Base-by-base conservation (phyloP, 2,888 invertebrate species). In the Callosobruchus maculatus region DNA sequence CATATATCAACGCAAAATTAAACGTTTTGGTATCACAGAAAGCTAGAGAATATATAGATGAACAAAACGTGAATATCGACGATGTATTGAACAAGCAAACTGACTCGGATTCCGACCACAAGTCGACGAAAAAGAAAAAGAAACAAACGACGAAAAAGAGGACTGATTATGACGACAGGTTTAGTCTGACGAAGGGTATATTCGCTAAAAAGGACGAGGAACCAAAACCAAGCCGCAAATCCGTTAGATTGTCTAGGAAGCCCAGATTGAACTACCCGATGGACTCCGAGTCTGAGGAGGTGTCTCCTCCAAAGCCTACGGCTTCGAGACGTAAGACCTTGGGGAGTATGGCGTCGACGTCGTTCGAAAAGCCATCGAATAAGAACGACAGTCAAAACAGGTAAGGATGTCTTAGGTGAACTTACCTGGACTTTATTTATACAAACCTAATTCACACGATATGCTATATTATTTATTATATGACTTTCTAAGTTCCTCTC, bases 191-290 rank as follows among this genome's bases (percentile, higher is more conserved):
- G 3, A 20, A 26, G 22, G 71, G 21, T 66, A 20, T 49, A 49
- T 49, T 49, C 13, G 49, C 69, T n/a, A 49, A 72, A n/a, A 70
- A 72, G 22, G n/a, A 67, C 1, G n/a, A 22, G 9, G 69, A 1
- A 70, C 9, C 22, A 13, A 71, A 2, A 22, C 9, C 67, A 22
- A 75, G 75, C 71, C 71, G 76, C 66, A 74, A 72, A 67, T 79
- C 79, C 20, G 68, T 71, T 9, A 74, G 78, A 67, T 67, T 77
- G 68, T 74, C 72, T 66, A 73, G 73, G 30, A 49, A 49, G 18
- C 49, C 49, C 49, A 49, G 49, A 13, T 13, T 1, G 18, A n/a
- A n/a, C n/a, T n/a, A n/a, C n/a, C n/a, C 72, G 73, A 18, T 71
- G 70, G 5, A 67, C 67, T n/a, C 20, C 20, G 26, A 71, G 68